These are phyloP conservation scores for Liopterus haemorrhoidalis DNA, from an alignment of 2,888 invertebrate genomes.

Conservation along the genomic window DNA sequence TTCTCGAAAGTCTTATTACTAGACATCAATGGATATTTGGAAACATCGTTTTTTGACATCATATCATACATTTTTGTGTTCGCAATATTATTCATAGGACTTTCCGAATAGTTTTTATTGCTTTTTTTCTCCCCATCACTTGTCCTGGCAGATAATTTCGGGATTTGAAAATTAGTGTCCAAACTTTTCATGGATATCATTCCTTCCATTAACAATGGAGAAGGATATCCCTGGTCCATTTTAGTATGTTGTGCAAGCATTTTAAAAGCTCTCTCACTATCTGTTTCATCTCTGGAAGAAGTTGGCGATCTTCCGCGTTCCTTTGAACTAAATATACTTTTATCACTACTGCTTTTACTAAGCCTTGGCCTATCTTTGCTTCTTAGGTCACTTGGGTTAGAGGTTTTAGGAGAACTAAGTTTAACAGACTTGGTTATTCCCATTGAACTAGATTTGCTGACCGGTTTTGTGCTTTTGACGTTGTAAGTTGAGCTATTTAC, in stretches of 20 bases:
- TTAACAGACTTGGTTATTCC: slow-evolving; percentile 39
- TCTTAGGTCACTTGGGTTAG: slow-evolving; percentile 53
- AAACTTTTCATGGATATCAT: slow-evolving; percentile 75
- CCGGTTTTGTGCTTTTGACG: slow-evolving; percentile 37
- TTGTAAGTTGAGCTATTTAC: slow-evolving; percentile 29
- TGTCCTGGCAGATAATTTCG: slow-evolving; percentile 62
- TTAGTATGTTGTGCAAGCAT: slow-evolving; percentile 41
- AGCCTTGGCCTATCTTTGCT: slow-evolving; percentile 58
- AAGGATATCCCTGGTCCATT: slow-evolving; percentile 55
- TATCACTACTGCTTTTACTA: slow-evolving; percentile 56
- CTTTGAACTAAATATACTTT: slow-evolving; percentile 58
- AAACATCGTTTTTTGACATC: slow-evolving; percentile 36
- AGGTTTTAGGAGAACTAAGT: slow-evolving; percentile 55
- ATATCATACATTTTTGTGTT: slow-evolving; percentile 41
- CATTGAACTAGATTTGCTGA: slow-evolving; percentile 14
- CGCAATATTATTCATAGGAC: slow-evolving; percentile 36
- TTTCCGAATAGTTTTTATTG: slow-evolving; percentile 36
- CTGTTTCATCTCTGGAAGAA: slow-evolving; percentile 57
- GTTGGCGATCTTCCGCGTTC: slow-evolving; percentile 64
- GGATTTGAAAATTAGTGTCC: slow-evolving; percentile 80
- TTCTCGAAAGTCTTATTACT: slow-evolving; percentile 40
- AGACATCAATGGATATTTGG: slow-evolving; percentile 41
- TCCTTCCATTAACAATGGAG: slow-evolving; percentile 64
- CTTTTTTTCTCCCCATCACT: slow-evolving; percentile 41
- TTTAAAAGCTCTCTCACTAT: slow-evolving; percentile 58